Evolutionary conservation across 2,797 vertebrate species (phyloP).

Genomic region (Leuciscus waleckii): DNA sequence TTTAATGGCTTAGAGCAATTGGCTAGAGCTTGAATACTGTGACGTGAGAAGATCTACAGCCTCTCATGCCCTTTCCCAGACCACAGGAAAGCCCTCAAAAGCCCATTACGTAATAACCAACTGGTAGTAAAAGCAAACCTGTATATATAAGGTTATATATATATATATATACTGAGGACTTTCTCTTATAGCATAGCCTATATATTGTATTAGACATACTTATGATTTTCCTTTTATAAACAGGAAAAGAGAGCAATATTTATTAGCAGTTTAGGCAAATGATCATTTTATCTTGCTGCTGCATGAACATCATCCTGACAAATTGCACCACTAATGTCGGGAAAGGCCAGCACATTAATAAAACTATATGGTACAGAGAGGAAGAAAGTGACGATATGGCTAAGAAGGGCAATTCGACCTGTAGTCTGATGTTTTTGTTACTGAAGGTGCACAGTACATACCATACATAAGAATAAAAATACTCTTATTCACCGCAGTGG

Average conservation of each 20-base stretch:
- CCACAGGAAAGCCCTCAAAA: background rate
- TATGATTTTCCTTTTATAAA: background rate
- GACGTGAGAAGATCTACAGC: constrained; percentile 13
- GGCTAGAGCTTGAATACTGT: background rate
- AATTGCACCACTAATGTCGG: background rate
- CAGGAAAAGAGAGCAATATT: background rate
- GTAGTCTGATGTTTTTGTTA: background rate
- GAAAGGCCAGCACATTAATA: background rate
- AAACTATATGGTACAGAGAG: background rate
- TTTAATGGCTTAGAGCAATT: constrained; percentile 7
- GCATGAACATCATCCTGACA: constrained; percentile 9
- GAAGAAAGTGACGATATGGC: background rate
- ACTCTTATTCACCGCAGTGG: background rate
- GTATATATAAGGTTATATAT: background rate
- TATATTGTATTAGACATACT: background rate
- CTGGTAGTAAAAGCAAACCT: background rate
- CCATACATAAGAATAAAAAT: background rate
- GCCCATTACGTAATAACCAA: background rate
- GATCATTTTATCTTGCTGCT: constrained; percentile 10
- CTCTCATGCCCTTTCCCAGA: constrained; percentile 6
- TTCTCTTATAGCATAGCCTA: too few relatives aligned
- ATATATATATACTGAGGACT: too few relatives aligned
- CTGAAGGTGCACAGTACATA: background rate
- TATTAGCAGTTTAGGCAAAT: background rate
- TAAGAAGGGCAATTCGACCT: background rate